Evolutionary conservation across 2,797 vertebrate species (phyloP), one percentile per base, ranked within the genome.

Genomic region (Coccyzus lansbergi): DNA sequence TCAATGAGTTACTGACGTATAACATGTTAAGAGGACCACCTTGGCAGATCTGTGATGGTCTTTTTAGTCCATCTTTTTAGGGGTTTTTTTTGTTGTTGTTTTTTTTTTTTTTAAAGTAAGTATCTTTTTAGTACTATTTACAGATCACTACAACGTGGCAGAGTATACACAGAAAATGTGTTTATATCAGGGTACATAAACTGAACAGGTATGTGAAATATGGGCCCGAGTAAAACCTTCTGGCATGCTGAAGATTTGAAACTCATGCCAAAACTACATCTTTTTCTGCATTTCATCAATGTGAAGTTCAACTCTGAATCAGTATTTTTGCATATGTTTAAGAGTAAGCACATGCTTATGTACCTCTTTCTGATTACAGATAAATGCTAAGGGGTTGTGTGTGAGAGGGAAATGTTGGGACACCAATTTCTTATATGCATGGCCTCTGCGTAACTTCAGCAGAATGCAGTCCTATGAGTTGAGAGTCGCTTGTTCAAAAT

Each of bases 161-260:
- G 19, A 63, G 5, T 33, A 24, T 22, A 21, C 31, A 7, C 9
- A 62, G 72, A 29, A 18, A 63, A 10, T 29, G 0, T 3, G 1
- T 53, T 25, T 55, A 5, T 26, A 20, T 33, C 5, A 1, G 3
- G 7, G 7, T 34, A 8, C 7, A 6, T 51, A 46, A 78, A 4
- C 15, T 15, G 34, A 9, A 14, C 24, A 10, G 0, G 0, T 8
- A 2, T 7, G 26, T 40, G 56, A 38, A 26, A 6, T 28, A 2
- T 12, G 36, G 62, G 28, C 26, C 1, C 1, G 12, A 44, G 38
- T 36, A 63, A 59, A 36, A 63, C 67, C 48, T 86, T 29, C 31
- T 1, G 5, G 48, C 48, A 26, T 25, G 49, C 56, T 76, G 49
- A 5, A 67, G 36, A 74, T 33, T 44, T 70, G 64, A 55, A 69